Percentiles rank a stretch among this genome's conserved stretches.
These are phyloP conservation scores for Hipposideros larvatus DNA, from an alignment of 2,797 vertebrate genomes.

Conservation along the genomic window DNA sequence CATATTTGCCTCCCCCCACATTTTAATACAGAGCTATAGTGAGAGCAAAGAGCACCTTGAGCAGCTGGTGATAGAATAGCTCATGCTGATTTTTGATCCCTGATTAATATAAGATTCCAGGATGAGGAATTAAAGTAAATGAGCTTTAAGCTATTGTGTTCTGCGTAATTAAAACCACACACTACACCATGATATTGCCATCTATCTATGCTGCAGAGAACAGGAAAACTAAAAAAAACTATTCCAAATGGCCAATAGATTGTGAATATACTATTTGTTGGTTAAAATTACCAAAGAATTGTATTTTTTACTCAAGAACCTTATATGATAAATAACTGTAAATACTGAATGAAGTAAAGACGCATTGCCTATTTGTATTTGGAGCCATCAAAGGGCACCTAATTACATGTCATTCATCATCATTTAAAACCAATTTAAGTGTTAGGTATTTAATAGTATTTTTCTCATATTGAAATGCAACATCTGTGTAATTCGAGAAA, in stretches of 20 bases:
- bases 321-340: not conserved
- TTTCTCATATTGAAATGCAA: not conserved
- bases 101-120: not conserved
- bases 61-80: not conserved
- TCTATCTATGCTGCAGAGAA: not conserved
- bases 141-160: not conserved
- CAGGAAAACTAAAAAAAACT: not conserved
- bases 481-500: constrained; percentile 27
- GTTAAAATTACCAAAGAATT: not conserved
- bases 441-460: not conserved
- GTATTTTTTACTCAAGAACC: not conserved
- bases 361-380: not conserved
- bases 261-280: not conserved
- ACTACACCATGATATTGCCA: not conserved
- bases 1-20: not conserved
- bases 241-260: not conserved
- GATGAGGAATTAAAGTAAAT: constrained; percentile 10
- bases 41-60: not conserved
- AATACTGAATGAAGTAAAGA: constrained; percentile 10
- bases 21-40: not conserved
- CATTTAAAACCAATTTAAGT: constrained; percentile 29
- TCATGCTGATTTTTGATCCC: not conserved
- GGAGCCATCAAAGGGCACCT: not conserved
- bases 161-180: constrained; percentile 18
- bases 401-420: not conserved